Conservation (phyloP, 2,888 invertebrate species). For the Acrobasis repandana region DNA sequence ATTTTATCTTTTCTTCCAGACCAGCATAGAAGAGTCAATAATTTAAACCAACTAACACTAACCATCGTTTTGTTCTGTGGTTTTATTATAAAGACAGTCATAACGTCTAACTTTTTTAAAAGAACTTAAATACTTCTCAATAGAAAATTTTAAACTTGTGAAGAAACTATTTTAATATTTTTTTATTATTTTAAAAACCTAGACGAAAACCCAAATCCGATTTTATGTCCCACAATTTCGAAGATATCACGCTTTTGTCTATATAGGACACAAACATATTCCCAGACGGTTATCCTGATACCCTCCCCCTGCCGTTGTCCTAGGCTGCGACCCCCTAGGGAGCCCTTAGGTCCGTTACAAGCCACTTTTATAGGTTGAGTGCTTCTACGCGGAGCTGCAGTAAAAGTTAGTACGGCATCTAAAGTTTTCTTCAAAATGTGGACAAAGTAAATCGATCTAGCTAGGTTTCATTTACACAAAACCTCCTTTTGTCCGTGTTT, state of each 20-base stretch:
- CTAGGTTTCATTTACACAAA: no score
- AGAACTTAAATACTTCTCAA: no score
- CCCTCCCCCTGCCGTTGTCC: slow-evolving; percentile 1
- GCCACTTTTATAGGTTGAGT: slow-evolving; percentile 19
- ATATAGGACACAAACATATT: slow-evolving; percentile 17
- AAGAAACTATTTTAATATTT: background rate
- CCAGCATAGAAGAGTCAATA: no score
- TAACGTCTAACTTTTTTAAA: no score
- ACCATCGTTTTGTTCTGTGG: no score
- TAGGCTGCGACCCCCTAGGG: slow-evolving; percentile 12
- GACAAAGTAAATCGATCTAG: background rate
- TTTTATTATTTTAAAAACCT: no score
- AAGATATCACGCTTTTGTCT: slow-evolving; percentile 13
- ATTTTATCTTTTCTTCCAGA: no score
- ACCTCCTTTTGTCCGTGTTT: no score
- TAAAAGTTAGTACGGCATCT: background rate
- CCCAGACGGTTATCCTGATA: slow-evolving; percentile 14
- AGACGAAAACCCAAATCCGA: background rate
- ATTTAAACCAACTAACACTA: no score
- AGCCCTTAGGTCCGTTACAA: slow-evolving; percentile 17
- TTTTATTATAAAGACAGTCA: no score
- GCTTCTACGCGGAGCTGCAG: slow-evolving; percentile 11
- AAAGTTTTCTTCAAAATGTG: background rate
- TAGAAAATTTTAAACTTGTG: background rate
- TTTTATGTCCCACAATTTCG: background rate